Conservation (phyloP, 2,888 invertebrate species). For the Tuberolachnus salignus region DNA sequence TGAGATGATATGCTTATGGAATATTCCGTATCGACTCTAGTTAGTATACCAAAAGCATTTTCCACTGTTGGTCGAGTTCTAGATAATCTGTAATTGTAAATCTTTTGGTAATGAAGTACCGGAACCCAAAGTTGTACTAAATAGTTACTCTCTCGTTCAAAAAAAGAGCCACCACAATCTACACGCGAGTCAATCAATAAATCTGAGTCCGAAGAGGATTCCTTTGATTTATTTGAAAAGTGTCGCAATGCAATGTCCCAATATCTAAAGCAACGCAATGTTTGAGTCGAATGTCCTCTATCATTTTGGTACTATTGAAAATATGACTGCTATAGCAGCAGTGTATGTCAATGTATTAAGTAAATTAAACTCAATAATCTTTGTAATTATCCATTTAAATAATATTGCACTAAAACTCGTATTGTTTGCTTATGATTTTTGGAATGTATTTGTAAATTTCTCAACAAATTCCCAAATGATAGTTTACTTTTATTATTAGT, state of each 20-base stretch:
- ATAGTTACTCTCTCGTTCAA: background rate
- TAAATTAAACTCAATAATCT: too few relatives aligned
- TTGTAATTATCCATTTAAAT: too few relatives aligned
- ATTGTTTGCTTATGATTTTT: too few relatives aligned
- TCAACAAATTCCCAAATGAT: too few relatives aligned
- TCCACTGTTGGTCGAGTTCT: slow-evolving; percentile 17
- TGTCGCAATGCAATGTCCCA: slow-evolving; percentile 3
- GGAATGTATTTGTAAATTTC: too few relatives aligned
- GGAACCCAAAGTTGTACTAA: slow-evolving; percentile 7
- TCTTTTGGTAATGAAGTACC: slow-evolving; percentile 10
- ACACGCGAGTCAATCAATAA: background rate
- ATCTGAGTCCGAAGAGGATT: slow-evolving; percentile 6
- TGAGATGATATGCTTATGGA: slow-evolving; percentile 28
- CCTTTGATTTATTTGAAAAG: slow-evolving; percentile 3
- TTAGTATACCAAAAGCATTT: slow-evolving; percentile 32
- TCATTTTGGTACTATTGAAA: too few relatives aligned
- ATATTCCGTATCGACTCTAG: slow-evolving; percentile 26
- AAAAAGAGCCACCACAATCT: slow-evolving; percentile 7
- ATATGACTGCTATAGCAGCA: too few relatives aligned
- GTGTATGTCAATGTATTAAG: too few relatives aligned
- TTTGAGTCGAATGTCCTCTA: too few relatives aligned
- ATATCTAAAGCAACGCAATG: too few relatives aligned
- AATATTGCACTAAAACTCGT: too few relatives aligned
- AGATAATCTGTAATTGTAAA: slow-evolving; percentile 16
- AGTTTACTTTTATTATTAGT: too few relatives aligned